These are phyloP conservation scores for Loripinus fragilis DNA, from an alignment of 2,888 invertebrate species.

Conservation along the genomic window DNA sequence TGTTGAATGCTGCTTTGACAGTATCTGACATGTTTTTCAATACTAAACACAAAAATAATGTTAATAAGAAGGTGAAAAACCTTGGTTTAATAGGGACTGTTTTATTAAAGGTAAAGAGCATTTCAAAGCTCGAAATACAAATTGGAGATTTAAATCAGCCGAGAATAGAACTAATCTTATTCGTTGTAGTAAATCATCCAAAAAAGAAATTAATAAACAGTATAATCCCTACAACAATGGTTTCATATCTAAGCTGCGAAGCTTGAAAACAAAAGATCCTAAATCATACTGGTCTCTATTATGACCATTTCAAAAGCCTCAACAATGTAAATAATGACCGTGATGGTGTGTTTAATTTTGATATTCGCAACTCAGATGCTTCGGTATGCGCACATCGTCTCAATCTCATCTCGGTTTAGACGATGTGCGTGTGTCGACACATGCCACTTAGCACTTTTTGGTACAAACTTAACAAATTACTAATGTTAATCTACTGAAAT, in stretches of 20 bases:
- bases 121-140: background rate
- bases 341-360: background rate
- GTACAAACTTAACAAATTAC: too few species aligned
- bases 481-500: too few species aligned
- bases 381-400: too few species aligned
- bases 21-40: too few species aligned
- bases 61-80: background rate
- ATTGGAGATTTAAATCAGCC: constrained; percentile 10
- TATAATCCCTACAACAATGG: constrained; percentile 2
- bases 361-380: background rate
- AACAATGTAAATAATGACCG: constrained; percentile 1
- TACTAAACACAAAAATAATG: background rate
- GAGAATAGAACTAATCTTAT: constrained; percentile 10
- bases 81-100: constrained; percentile 14
- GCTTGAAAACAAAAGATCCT: constrained; percentile 3
- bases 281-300: constrained; percentile 14
- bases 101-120: constrained; percentile 10
- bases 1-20: too few species aligned
- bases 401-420: too few species aligned
- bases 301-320: constrained; percentile 9
- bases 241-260: constrained; percentile 2
- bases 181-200: constrained; percentile 7
- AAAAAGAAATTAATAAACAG: constrained; percentile 10
- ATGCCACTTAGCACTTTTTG: too few species aligned
- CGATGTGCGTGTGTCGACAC: too few species aligned